phyloP scores from a whole-genome alignment of 2,888 invertebrate species.

The Lithodes maja region DNA sequence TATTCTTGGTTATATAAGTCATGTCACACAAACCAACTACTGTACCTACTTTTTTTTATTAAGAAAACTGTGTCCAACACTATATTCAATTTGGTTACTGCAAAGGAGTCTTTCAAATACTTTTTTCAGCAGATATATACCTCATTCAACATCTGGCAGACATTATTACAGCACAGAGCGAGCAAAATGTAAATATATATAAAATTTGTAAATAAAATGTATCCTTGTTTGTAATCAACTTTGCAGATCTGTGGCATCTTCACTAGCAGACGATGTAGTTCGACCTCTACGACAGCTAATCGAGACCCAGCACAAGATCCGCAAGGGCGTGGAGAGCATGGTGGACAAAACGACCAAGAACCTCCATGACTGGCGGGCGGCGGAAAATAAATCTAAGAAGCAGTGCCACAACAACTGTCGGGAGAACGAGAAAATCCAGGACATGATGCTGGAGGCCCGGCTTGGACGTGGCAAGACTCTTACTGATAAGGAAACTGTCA shows the following conservation, averaged over 20 bases:
- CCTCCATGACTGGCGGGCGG: constrained; percentile 88
- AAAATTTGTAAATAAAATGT: not conserved
- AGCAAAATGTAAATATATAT: not conserved
- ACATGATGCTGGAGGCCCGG: constrained; percentile 78
- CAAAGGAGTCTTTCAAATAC: too few species aligned
- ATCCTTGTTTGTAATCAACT: not conserved
- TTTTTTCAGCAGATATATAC: too few species aligned
- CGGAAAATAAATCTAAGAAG: constrained; percentile 92
- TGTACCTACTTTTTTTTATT: too few species aligned
- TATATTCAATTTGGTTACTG: too few species aligned
- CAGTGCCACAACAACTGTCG: constrained; percentile 89
- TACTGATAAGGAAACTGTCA: constrained; percentile 79
- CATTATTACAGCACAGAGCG: not conserved
- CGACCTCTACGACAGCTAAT: constrained; percentile 84
- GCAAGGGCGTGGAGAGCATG: constrained; percentile 79
- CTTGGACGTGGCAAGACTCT: constrained; percentile 74
- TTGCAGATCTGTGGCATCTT: constrained; percentile 83
- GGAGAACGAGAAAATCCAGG: constrained; percentile 94
- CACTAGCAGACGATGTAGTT: constrained; percentile 89
- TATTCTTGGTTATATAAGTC: too few species aligned
- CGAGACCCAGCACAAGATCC: constrained; percentile 78
- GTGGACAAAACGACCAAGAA: constrained; percentile 91
- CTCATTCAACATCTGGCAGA: too few species aligned
- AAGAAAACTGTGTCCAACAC: too few species aligned
- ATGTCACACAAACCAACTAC: too few species aligned